phyloP scores from a whole-genome alignment of 1,140 invertebrate genomes.

The Diabrotica undecimpunctata region DNA sequence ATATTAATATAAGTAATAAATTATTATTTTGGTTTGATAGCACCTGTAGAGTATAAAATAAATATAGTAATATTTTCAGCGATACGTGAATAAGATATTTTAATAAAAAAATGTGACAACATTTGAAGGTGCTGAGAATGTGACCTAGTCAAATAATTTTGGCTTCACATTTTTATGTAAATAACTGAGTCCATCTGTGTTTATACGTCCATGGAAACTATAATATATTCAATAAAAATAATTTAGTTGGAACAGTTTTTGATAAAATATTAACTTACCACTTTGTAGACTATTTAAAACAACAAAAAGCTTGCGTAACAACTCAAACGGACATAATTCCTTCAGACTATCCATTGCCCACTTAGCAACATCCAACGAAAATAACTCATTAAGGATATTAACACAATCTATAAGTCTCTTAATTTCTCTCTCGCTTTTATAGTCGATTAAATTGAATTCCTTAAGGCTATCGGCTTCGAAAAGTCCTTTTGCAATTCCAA shows the following conservation, averaged over 20 bases:
- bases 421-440: slow-evolving; percentile 18
- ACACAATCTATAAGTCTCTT: slow-evolving; percentile 16
- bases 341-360: slow-evolving; percentile 23
- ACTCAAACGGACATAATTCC: slow-evolving; percentile 22
- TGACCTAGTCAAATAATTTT: too few relatives aligned
- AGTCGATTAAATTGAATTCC: slow-evolving; percentile 14
- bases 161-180: too few relatives aligned
- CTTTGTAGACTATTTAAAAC: slow-evolving; percentile 25
- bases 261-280: slow-evolving; percentile 21
- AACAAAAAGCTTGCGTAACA: slow-evolving; percentile 23
- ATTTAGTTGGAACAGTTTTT: neutral
- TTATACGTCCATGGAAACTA: too few relatives aligned
- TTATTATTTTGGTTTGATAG: too few relatives aligned
- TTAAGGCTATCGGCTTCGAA: slow-evolving; percentile 15
- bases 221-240: neutral
- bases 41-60: too few relatives aligned
- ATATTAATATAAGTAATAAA: too few relatives aligned
- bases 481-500: slow-evolving; percentile 21
- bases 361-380: slow-evolving; percentile 21
- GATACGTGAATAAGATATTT: too few relatives aligned
- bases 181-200: too few relatives aligned
- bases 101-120: too few relatives aligned
- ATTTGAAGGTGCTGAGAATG: too few relatives aligned
- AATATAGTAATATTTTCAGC: too few relatives aligned
- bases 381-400: slow-evolving; percentile 22